Base-by-base conservation (phyloP, 1,140 invertebrate species). In the Cydia fagiglandana region DNA sequence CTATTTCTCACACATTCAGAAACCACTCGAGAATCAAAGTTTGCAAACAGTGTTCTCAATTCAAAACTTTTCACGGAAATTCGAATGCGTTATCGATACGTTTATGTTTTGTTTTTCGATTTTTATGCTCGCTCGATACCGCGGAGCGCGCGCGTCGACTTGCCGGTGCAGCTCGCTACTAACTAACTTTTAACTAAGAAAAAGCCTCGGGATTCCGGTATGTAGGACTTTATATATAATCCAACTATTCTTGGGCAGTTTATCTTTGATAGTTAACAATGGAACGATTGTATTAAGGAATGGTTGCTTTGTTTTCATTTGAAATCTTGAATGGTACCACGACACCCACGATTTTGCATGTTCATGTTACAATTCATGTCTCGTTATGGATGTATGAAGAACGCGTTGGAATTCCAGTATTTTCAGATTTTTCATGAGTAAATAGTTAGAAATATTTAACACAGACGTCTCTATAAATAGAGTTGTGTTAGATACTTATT, bases 91-190 rank as follows among this genome's bases (percentile, higher is more conserved):
- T 74, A 80, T 78, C 78, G 81, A 77, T 76, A 73, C 56, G 74
- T 74, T 76, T 81, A 80, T 80, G 81, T 75, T 81, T 82, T 75
- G 78, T 81, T 82, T 77, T 76, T 76, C 78, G 78, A 77, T 77
- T 78, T 70, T 79, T 70, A 77, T 78, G 83, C 73, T 77, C 76
- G 64, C 28, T 45, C 50, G 50, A 61, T 20, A 53, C 61, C n/a
- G 70, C 75, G 74, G 75, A 28, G 66, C 78, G 77, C 79, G 82
- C 85, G 86, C 86, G 86, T 77, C 82, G 66, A 78, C 82, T 79
- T 79, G 76, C 15, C 85, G 81, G 77, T 83, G 81, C 83, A 81
- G 78, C 79, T 80, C 83, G 79, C 79, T 85, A 84, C 84, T 84
- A 81, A 75, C 77, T 74, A 79, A 81, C 78, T 74, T 75, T 77